Evolutionary conservation across 2,888 invertebrate genomes (phyloP).

Genomic region (Polyommatus iphigenia): DNA sequence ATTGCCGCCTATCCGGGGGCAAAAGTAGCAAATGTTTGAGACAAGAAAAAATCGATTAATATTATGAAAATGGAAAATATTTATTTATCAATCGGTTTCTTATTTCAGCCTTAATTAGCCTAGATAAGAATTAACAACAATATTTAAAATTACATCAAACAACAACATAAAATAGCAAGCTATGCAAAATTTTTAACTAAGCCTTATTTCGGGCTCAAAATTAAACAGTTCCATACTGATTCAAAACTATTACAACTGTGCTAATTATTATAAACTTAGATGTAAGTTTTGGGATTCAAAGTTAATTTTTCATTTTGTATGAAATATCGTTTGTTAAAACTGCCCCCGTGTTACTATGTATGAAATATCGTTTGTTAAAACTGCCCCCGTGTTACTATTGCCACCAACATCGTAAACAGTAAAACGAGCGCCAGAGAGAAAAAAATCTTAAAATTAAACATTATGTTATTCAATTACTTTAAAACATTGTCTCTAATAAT

Average conservation of each 20-base stretch:
- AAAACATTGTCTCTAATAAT: too few relatives aligned
- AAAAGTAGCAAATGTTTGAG: too few relatives aligned
- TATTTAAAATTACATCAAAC: background rate
- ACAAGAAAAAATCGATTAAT: background rate
- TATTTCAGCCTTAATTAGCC: background rate
- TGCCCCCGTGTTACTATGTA: background rate
- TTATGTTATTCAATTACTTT: too few relatives aligned
- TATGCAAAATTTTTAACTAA: background rate
- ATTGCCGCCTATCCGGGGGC: background rate
- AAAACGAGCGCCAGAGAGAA: too few relatives aligned
- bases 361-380: background rate
- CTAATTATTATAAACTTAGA: background rate
- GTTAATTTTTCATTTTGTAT: background rate
- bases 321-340: background rate
- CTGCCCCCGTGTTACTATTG: background rate
- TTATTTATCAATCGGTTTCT: background rate
- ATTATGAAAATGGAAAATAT: background rate
- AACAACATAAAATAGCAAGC: background rate
- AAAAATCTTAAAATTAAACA: too few relatives aligned
- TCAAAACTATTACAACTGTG: background rate
- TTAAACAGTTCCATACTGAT: background rate
- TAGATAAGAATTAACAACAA: background rate
- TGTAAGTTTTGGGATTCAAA: background rate
- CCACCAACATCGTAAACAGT: too few relatives aligned
- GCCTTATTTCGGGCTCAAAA: background rate